Evolutionary conservation across 2,888 invertebrate species (phyloP).

Genomic region (Papilio protenor): DNA sequence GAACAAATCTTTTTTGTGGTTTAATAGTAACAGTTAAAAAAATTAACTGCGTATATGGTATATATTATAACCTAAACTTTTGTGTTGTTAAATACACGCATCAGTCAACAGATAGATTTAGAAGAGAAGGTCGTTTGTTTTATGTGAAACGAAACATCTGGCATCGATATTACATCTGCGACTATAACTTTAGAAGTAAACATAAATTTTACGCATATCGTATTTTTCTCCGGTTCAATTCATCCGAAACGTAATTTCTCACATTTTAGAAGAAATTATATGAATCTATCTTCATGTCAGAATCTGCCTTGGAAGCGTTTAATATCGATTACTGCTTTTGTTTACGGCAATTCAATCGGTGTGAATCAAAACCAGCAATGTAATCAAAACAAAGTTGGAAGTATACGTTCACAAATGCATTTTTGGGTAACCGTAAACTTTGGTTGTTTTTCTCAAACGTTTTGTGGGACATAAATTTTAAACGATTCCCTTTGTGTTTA

Average conservation of each 20-base stretch:
- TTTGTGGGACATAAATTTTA: constrained; percentile 33
- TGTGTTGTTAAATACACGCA: constrained; percentile 24
- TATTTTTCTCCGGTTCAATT: background rate
- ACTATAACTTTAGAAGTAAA: constrained; percentile 11
- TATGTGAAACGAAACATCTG: constrained; percentile 65
- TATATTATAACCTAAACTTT: constrained; percentile 11
- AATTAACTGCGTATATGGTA: background rate
- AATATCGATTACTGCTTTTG: background rate
- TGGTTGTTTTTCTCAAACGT: constrained; percentile 3
- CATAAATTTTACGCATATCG: background rate
- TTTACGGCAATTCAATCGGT: background rate
- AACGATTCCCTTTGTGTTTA: constrained; percentile 37
- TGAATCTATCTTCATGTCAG: background rate
- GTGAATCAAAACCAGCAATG: constrained; percentile 1
- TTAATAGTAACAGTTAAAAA: background rate
- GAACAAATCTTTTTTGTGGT: no score
- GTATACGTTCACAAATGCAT: background rate
- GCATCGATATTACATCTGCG: constrained; percentile 52
- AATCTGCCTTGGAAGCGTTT: background rate
- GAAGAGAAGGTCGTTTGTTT: constrained; percentile 39
- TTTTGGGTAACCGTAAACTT: background rate
- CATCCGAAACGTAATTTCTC: background rate
- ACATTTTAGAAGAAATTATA: background rate
- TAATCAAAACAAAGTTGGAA: background rate
- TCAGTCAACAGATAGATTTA: constrained; percentile 46